Conservation (phyloP, 2,797 vertebrate species). For the Thalassophryne amazonica region DNA sequence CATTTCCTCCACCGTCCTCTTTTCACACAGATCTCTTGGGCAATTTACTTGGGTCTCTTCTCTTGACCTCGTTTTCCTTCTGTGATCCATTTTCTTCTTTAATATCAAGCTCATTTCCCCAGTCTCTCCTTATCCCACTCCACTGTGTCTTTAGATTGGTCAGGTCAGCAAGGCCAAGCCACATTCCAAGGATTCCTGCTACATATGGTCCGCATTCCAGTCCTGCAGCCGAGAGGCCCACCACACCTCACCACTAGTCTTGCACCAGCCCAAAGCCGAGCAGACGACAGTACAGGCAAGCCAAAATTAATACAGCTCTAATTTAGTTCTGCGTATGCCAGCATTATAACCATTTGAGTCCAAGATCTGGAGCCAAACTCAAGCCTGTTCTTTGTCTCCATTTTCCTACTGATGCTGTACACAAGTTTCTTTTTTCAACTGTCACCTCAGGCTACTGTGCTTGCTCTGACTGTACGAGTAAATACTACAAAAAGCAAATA, state of each 20-base stretch:
- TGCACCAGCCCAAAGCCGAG: conserved; percentile 65
- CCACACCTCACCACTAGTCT: conserved; percentile 78
- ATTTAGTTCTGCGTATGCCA: conserved; percentile 26
- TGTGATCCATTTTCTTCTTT: conserved; percentile 5
- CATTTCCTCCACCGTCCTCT: neutral
- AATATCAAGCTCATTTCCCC: conserved; percentile 20
- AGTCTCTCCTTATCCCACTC: conserved; percentile 27
- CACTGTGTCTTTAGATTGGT: conserved; percentile 75
- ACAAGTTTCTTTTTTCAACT: conserved; percentile 3
- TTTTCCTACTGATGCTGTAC: neutral
- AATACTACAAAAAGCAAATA: conserved; percentile 37
- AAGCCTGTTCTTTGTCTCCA: neutral
- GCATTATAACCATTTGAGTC: conserved; percentile 23
- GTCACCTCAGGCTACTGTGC: conserved; percentile 4
- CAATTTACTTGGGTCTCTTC: neutral
- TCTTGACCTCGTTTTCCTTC: neutral
- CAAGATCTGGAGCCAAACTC: neutral
- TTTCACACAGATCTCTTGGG: neutral
- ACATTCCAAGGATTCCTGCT: conserved; percentile 93
- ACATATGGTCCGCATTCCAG: conserved; percentile 98
- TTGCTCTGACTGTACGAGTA: conserved; percentile 5
- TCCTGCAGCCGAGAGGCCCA: conserved; percentile 85
- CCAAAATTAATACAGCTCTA: conserved; percentile 45
- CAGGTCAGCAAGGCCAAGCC: conserved; percentile 80
- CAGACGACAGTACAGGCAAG: conserved; percentile 57